Evolutionary conservation across 2,888 invertebrate genomes (phyloP).

Genomic region (Cordylochernes scorpioides): DNA sequence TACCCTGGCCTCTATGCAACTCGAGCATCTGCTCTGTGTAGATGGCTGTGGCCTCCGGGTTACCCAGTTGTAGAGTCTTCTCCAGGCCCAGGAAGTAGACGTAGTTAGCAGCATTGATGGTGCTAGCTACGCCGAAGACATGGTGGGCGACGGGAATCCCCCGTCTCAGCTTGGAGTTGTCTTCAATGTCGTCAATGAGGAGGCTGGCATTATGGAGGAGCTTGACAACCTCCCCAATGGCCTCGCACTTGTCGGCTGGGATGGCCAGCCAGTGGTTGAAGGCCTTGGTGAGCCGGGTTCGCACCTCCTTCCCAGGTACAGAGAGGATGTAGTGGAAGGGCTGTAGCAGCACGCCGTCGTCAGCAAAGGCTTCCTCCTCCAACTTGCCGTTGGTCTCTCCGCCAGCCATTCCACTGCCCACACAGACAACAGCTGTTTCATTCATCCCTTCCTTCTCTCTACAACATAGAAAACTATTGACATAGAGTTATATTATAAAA

Average conservation of each 20-base stretch:
- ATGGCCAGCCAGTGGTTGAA: slow-evolving; percentile 88
- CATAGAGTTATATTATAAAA: too few species aligned
- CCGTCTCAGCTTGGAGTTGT: slow-evolving; percentile 68
- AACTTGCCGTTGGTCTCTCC: too few species aligned
- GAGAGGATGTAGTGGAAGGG: slow-evolving; percentile 72
- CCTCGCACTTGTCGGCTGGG: slow-evolving; percentile 47
- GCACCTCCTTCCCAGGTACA: slow-evolving; percentile 76
- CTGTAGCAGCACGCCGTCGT: too few species aligned
- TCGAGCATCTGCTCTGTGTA: slow-evolving; percentile 54
- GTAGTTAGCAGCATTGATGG: slow-evolving; percentile 88
- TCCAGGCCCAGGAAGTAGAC: slow-evolving; percentile 68
- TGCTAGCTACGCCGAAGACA: slow-evolving; percentile 78
- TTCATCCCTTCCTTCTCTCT: too few species aligned
- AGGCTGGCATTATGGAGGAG: slow-evolving; percentile 91
- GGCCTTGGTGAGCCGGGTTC: slow-evolving; percentile 52
- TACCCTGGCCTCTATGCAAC: slow-evolving; percentile 62
- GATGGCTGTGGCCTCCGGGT: slow-evolving; percentile 41
- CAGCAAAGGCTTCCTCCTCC: too few species aligned
- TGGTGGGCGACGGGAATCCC: slow-evolving; percentile 91
- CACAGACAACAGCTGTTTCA: too few species aligned
- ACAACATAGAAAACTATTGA: too few species aligned
- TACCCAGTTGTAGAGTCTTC: slow-evolving; percentile 48
- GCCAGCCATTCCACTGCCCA: too few species aligned
- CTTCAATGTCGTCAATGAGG: slow-evolving; percentile 87
- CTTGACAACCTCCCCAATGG: slow-evolving; percentile 67